A percentile compares a stretch with the other conserved stretches of the same genome.
Evolutionary conservation across 2,888 invertebrate genomes (phyloP).

Genomic region (Spodoptera exigua): DNA sequence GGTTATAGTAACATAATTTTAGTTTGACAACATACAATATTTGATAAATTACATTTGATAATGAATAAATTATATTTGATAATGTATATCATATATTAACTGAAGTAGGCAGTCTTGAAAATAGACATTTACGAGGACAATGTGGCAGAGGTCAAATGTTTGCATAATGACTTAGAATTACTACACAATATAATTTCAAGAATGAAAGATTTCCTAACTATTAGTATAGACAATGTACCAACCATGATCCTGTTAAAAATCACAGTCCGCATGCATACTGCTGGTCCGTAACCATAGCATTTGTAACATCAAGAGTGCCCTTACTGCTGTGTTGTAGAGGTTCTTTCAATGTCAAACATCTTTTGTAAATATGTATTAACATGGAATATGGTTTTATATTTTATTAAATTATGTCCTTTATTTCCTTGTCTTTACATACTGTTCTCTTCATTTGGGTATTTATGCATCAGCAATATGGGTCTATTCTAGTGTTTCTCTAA

Average conservation of each 20-base stretch:
- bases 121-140: conserved; percentile 1
- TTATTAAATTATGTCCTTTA: neutral
- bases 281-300: too few relatives aligned
- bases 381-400: neutral
- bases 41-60: neutral
- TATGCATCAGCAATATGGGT: too few relatives aligned
- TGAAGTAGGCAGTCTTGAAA: too few relatives aligned
- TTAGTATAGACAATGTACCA: neutral
- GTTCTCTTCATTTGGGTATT: neutral
- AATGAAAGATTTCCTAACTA: conserved; percentile 1
- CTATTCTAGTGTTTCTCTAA: too few relatives aligned
- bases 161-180: conserved; percentile 20
- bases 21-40: neutral
- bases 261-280: too few relatives aligned
- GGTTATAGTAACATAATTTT: conserved; percentile 24
- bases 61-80: too few relatives aligned
- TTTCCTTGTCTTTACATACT: neutral
- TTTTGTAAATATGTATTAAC: too few relatives aligned
- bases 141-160: conserved; percentile 38
- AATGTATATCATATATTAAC: too few relatives aligned
- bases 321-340: too few relatives aligned
- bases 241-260: too few relatives aligned
- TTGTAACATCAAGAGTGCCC: too few relatives aligned
- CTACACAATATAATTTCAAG: neutral
- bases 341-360: too few relatives aligned